Conservation (phyloP, 1,140 invertebrate genomes). For the Zaprionus gabonicus region DNA sequence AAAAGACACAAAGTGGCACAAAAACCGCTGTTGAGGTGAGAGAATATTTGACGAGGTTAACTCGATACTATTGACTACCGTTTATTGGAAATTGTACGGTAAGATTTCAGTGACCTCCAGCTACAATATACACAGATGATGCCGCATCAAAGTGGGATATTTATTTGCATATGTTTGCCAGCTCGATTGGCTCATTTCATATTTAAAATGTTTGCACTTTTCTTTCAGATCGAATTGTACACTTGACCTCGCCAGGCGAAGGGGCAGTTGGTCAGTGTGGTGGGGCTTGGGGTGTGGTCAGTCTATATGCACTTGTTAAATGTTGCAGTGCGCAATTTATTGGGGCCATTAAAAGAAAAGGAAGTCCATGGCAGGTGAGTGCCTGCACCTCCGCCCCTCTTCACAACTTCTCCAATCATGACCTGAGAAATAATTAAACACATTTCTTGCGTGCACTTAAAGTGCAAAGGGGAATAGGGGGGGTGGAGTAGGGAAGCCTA, state of each 20-base stretch:
- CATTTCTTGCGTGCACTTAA: slow-evolving; percentile 44
- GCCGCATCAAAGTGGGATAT: not conserved
- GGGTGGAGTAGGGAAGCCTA: not conserved
- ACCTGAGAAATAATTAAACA: slow-evolving; percentile 62
- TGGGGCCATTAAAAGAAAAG: slow-evolving; percentile 26
- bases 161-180: not conserved
- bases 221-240: not conserved
- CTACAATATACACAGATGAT: not conserved
- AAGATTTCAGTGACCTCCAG: not conserved
- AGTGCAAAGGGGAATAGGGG: slow-evolving; percentile 13
- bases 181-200: slow-evolving; percentile 7
- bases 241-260: not conserved
- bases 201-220: not conserved
- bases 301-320: slow-evolving; percentile 31
- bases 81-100: not conserved
- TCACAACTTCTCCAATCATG: not conserved
- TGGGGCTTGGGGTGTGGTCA: not conserved
- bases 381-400: too few species aligned
- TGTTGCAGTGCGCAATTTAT: slow-evolving; percentile 54
- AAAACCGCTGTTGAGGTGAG: not conserved
- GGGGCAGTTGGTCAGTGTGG: not conserved
- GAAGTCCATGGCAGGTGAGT: not conserved
- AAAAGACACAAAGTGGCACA: not conserved
- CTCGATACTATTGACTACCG: not conserved
- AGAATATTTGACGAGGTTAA: not conserved